Percentiles rank a stretch among this genome's conserved stretches.
phyloP scores from a whole-genome alignment of 2,113 vertebrate genomes.

The Orycteropus afer region DNA sequence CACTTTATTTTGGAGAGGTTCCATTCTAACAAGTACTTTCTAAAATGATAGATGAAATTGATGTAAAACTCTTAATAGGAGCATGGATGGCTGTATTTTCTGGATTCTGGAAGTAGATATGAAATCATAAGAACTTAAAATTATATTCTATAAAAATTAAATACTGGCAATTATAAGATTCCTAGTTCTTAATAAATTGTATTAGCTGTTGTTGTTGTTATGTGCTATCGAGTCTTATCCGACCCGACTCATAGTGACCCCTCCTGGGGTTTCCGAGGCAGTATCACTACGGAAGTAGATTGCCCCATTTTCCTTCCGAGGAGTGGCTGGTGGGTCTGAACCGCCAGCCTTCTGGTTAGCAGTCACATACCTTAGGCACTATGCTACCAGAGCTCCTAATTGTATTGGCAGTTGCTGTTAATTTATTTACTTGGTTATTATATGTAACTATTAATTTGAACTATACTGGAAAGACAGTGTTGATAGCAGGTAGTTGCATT shows the following conservation, averaged over 20 bases:
- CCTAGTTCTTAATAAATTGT: conserved; percentile 81
- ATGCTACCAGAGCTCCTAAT: too few species aligned
- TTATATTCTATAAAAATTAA: conserved; percentile 55
- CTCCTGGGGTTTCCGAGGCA: too few species aligned
- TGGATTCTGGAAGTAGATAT: conserved; percentile 53
- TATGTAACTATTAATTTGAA: conserved; percentile 52
- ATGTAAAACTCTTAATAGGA: conserved; percentile 38
- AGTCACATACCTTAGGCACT: too few species aligned
- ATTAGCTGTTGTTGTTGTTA: conserved; percentile 80
- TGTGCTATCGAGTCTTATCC: too few species aligned
- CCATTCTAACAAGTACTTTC: not conserved
- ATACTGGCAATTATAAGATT: conserved; percentile 44
- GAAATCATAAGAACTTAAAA: conserved; percentile 52
- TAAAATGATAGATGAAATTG: conserved; percentile 39
- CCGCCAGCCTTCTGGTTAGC: too few species aligned
- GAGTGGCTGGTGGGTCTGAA: too few species aligned
- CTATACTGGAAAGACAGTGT: conserved; percentile 58
- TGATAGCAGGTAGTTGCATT: conserved; percentile 45
- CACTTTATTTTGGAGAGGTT: conserved; percentile 40
- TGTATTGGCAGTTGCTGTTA: conserved; percentile 80
- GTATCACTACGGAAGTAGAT: too few species aligned
- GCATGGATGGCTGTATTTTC: not conserved
- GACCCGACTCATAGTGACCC: too few species aligned
- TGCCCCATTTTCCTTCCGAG: too few species aligned
- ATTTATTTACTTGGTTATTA: conserved; percentile 60